These are phyloP conservation scores for Spisula subtruncata DNA, from an alignment of 2,888 invertebrate species.

Conservation along the genomic window DNA sequence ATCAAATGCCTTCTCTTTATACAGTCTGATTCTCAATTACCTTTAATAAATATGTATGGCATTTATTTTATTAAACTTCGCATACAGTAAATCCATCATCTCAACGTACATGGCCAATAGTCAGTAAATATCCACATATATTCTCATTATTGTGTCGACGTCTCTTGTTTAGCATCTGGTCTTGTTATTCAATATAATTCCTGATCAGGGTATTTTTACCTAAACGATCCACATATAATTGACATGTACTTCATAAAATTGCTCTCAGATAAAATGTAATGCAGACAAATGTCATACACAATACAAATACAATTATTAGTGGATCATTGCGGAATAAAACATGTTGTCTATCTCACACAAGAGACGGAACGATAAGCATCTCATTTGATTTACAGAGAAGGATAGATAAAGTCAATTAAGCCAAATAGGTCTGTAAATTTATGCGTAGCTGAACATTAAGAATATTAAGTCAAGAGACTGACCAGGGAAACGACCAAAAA, in stretches of 20 bases:
- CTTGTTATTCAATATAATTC: not conserved
- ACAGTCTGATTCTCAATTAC: constrained; percentile 3
- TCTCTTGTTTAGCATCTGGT: not conserved
- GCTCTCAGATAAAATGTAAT: not conserved
- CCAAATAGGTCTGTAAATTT: not conserved
- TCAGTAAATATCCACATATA: not conserved
- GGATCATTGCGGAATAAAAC: not conserved
- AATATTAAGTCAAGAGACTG: not conserved
- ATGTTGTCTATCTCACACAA: not conserved
- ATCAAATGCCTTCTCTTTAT: not conserved
- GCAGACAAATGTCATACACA: not conserved
- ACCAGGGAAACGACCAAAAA: not conserved
- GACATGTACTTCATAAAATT: not conserved
- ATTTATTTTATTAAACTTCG: not conserved
- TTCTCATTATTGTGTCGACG: not conserved
- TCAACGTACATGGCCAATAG: not conserved
- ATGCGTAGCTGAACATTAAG: not conserved
- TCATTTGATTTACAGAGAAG: constrained; percentile 4
- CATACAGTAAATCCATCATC: not conserved
- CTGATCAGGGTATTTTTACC: not conserved
- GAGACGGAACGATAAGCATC: not conserved
- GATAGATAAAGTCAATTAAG: not conserved
- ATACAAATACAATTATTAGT: not conserved
- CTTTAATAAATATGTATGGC: not conserved
- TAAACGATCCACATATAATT: not conserved